Evolutionary conservation across 92 coral and sea anemone genomes (phyloP).

Genomic region (Zoanthus sociatus): DNA sequence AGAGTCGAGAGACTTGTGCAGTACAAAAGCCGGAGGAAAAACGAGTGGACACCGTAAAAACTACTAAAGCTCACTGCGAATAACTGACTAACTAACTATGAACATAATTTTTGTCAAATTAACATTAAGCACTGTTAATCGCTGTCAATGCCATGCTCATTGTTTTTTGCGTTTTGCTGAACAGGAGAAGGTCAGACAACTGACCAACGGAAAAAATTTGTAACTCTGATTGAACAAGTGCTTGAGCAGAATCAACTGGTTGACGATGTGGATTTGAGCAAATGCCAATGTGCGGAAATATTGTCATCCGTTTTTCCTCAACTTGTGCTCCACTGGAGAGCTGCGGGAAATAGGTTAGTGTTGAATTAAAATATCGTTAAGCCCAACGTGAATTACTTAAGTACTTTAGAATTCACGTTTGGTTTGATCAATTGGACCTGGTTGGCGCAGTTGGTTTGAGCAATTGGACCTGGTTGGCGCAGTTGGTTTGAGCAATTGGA

Average conservation of each 20-base stretch:
- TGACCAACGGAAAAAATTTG: not conserved
- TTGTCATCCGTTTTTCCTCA: constrained; percentile 97
- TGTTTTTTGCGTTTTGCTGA: not conserved
- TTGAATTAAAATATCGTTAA: no score
- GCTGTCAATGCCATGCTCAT: not conserved
- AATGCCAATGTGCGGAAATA: constrained; percentile 92
- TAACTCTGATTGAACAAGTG: constrained; percentile 24
- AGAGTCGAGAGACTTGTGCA: no score
- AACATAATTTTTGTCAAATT: not conserved
- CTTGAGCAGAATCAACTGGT: constrained; percentile 1
- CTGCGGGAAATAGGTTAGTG: constrained; percentile 86
- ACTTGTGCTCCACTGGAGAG: constrained; percentile 98
- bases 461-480: no score
- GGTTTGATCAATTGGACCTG: no score
- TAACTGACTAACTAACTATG: no score
- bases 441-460: no score
- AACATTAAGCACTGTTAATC: not conserved
- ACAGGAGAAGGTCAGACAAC: not conserved
- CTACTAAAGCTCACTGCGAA: no score
- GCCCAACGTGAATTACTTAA: no score
- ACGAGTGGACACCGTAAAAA: no score
- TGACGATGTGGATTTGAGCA: constrained; percentile 73
- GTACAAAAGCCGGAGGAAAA: no score
- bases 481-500: no score
- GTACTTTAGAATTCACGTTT: no score